Evolutionary conservation across 2,797 vertebrate species (phyloP).

Genomic region (Austrolebias charrua): DNA sequence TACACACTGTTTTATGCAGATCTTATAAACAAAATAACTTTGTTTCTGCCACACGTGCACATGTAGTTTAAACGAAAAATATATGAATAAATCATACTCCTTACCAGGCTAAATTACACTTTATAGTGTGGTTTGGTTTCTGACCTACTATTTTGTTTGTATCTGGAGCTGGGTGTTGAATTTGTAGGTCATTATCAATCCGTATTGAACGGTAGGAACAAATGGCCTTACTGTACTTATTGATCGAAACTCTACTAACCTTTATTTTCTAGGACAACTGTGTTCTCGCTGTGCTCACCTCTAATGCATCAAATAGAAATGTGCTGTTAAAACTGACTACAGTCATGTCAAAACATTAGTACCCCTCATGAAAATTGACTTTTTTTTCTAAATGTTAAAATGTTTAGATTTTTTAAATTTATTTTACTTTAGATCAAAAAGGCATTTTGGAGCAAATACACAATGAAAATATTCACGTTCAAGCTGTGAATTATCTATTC

Average conservation of each 20-base stretch:
- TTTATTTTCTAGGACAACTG: conserved; percentile 56
- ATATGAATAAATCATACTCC: background rate
- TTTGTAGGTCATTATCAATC: conserved; percentile 46
- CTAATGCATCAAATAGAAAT: conserved; percentile 47
- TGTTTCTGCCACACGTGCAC: background rate
- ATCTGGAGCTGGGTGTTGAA: conserved; percentile 40
- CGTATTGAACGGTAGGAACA: conserved; percentile 56
- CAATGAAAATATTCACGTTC: background rate
- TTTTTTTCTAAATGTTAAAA: background rate
- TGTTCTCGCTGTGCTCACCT: conserved; percentile 14
- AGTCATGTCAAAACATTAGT: background rate
- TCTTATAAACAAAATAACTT: background rate
- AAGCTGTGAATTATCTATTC: too few relatives aligned
- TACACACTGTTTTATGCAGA: too few relatives aligned
- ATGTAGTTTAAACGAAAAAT: background rate
- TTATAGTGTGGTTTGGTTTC: conserved; percentile 16
- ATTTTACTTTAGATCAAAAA: background rate
- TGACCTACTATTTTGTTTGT: conserved; percentile 41
- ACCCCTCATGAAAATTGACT: background rate
- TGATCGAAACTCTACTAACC: conserved; percentile 61
- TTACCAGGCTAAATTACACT: conserved; percentile 1
- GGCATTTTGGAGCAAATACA: background rate
- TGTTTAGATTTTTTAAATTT: background rate
- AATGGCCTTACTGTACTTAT: conserved; percentile 64
- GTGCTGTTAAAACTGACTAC: conserved; percentile 7